A percentile compares a stretch with the other conserved stretches of the same genome.
Conservation (phyloP, 2,113 vertebrate species). For the Leuciscus idus region DNA sequence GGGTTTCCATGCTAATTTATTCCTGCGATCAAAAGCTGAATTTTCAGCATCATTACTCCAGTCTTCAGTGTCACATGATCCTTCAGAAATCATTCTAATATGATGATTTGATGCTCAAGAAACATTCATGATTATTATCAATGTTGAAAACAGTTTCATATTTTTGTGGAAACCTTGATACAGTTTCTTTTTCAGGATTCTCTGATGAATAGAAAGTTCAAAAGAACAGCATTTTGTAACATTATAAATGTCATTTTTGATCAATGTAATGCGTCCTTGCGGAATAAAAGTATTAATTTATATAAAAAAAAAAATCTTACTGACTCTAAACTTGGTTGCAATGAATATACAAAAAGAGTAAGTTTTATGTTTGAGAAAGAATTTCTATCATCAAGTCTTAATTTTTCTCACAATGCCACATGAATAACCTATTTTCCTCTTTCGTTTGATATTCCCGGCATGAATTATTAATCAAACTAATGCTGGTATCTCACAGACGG, state of each 20-base stretch:
- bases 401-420: not conserved
- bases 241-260: not conserved
- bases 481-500: not conserved
- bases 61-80: slow-evolving; percentile 2
- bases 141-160: not conserved
- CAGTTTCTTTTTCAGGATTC: not conserved
- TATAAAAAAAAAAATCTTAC: too few species aligned
- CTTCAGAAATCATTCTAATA: not conserved
- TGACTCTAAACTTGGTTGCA: too few species aligned
- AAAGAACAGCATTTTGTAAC: not conserved
- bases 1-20: not conserved
- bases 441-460: not conserved
- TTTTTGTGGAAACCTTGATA: not conserved
- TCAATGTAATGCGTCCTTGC: not conserved
- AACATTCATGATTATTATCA: not conserved
- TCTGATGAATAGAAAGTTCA: not conserved
- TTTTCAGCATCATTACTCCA: not conserved
- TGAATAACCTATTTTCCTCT: not conserved
- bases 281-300: too few species aligned
- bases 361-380: not conserved
- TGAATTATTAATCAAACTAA: slow-evolving; percentile 14
- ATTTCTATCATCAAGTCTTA: not conserved
- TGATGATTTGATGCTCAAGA: not conserved
- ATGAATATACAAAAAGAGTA: not conserved
- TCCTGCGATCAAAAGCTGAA: not conserved